Evolutionary conservation across 2,113 vertebrate species (phyloP).

Genomic region (Centrocercus urophasianus): DNA sequence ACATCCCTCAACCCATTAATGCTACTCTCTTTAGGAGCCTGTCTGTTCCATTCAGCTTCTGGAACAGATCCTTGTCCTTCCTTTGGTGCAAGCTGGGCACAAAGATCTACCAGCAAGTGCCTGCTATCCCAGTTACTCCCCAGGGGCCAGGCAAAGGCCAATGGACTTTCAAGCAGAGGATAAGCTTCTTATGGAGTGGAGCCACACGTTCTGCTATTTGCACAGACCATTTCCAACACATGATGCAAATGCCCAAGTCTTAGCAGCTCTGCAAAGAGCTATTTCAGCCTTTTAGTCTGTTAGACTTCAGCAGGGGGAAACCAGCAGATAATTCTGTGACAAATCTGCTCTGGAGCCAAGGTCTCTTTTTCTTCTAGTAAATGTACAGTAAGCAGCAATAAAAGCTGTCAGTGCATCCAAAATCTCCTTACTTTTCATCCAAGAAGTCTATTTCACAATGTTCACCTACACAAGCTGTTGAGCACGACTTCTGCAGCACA

Average conservation of each 20-base stretch:
- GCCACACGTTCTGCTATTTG: neutral
- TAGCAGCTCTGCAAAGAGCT: neutral
- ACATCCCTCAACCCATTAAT: neutral
- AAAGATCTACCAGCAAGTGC: neutral
- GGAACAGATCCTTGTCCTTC: neutral
- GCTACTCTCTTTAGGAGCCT: neutral
- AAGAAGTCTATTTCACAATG: neutral
- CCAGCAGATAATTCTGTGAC: neutral
- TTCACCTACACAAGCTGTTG: neutral
- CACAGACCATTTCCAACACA: neutral
- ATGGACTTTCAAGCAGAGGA: neutral
- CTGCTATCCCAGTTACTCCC: neutral
- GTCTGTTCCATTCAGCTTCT: neutral
- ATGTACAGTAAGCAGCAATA: neutral
- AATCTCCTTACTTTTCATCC: neutral
- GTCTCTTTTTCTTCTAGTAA: neutral
- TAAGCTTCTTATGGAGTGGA: neutral
- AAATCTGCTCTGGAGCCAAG: neutral
- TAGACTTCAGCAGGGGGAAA: neutral
- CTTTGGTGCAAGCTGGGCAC: neutral
- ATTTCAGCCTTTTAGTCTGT: neutral
- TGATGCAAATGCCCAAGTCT: neutral
- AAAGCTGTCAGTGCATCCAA: neutral
- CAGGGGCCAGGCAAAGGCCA: neutral
- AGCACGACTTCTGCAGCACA: accelerated